These are phyloP conservation scores for Plecturocebus donacophilus DNA, from an alignment of 2,113 vertebrate genomes.

Conservation along the genomic window DNA sequence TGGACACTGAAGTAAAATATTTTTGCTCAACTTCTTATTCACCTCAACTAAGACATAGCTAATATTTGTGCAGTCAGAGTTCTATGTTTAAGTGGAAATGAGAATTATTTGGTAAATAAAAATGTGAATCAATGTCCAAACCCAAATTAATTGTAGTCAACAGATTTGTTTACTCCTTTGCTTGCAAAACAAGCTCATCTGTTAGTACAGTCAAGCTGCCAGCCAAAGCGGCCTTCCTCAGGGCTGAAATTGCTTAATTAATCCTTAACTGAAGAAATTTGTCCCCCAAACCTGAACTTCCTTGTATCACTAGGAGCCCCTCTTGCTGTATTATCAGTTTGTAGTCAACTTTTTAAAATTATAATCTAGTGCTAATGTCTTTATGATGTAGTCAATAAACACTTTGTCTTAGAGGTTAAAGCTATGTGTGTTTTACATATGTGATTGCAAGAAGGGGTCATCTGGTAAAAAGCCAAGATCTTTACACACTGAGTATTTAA, in stretches of 20 bases:
- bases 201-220: conserved; percentile 49
- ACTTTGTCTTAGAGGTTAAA: not conserved
- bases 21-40: not conserved
- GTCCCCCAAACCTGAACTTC: not conserved
- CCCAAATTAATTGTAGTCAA: conserved; percentile 52
- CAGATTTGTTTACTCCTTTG: conserved; percentile 74
- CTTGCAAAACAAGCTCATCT: conserved; percentile 65
- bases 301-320: not conserved
- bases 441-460: not conserved
- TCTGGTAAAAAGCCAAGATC: not conserved
- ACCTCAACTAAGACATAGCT: not conserved
- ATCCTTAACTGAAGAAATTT: conserved; percentile 3
- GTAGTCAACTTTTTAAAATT: not conserved
- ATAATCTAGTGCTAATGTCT: not conserved
- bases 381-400: not conserved
- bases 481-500: not conserved
- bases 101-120: conserved; percentile 36
- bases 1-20: not conserved
- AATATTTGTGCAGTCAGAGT: not conserved
- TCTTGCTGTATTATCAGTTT: not conserved
- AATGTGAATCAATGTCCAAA: conserved; percentile 44
- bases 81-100: not conserved
- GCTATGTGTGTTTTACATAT: not conserved
- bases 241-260: conserved; percentile 55
- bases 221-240: not conserved